phyloP scores from a whole-genome alignment of 2,797 vertebrate genomes.

The Acrossocheilus wenchowensis region DNA sequence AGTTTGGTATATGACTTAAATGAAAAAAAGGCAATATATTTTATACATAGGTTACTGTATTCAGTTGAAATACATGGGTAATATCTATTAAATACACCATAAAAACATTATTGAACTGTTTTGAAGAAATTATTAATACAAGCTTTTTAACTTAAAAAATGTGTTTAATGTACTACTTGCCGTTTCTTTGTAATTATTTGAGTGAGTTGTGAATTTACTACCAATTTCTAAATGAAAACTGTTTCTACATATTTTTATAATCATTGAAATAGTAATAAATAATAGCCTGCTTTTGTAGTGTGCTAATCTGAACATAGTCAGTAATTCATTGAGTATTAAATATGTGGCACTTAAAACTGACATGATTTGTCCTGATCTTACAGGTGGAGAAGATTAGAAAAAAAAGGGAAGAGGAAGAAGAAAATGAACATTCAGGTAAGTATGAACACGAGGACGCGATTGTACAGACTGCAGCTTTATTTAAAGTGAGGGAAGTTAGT shows the following conservation, averaged over 20 bases:
- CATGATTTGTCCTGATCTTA: neutral
- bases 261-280: neutral
- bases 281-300: neutral
- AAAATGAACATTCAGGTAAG: slow-evolving; percentile 4
- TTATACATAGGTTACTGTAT: neutral
- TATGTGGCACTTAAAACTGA: neutral
- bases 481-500: slow-evolving; percentile 73
- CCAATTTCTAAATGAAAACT: neutral
- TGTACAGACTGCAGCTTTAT: slow-evolving; percentile 75
- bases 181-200: neutral
- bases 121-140: neutral
- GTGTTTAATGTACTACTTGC: neutral
- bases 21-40: neutral
- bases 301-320: neutral
- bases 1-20: neutral
- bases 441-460: neutral
- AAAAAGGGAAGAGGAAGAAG: neutral
- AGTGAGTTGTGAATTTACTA: neutral
- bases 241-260: neutral
- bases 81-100: neutral
- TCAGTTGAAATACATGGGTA: too few species aligned
- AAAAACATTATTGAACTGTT: neutral
- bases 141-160: neutral
- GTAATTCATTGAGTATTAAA: neutral
- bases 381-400: neutral